Evolutionary conservation across 2,888 invertebrate species (phyloP), one percentile per base, ranked within the genome.

Genomic region (Rhagonycha lutea): DNA sequence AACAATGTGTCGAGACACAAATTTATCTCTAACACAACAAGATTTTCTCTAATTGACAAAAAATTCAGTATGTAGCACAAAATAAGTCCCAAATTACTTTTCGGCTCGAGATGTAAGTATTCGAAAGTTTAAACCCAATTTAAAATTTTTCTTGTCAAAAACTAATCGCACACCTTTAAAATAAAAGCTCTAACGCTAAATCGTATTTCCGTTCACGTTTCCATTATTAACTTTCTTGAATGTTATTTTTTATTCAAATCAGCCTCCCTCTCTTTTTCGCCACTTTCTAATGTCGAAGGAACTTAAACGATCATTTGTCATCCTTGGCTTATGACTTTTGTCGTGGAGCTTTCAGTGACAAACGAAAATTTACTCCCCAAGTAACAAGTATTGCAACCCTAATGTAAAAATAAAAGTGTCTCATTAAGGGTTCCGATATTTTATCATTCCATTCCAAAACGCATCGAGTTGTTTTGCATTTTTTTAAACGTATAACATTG

Each of bases 221-320:
- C 86, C 87, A 86, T 88, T 88, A 88, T 88, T 88, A 88, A 87
- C 87, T 88, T 87, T 86, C 83, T 84, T 83, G 85, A 85, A 87
- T 87, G 87, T 87, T 87, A 87, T 87, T 87, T 87, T 87, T 87
- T 88, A 88, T 88, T 88, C 87, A 88, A 87, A 88, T 88, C 86
- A 82, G 82, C 82, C 82, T 77, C 71, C 80, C 80, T 77, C 80
- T 78, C 77, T 79, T 69, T 62, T 61, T 61, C 80, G 78, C 75
- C 79, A 79, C 79, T 81, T 82, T 80, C 79, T 79, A 81, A 81
- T 81, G 83, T 82, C 83, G 81, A 69, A 78, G 82, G 82, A 83
- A 83, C 83, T 85, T 84, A 82, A 79, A 81, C 81, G 82, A 86
- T 86, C 87, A 86, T 87, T 87, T 87, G 87, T 87, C 87, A 87